These are phyloP conservation scores for Hanleya hanleyi DNA, from an alignment of 2,888 invertebrate species.

Conservation along the genomic window DNA sequence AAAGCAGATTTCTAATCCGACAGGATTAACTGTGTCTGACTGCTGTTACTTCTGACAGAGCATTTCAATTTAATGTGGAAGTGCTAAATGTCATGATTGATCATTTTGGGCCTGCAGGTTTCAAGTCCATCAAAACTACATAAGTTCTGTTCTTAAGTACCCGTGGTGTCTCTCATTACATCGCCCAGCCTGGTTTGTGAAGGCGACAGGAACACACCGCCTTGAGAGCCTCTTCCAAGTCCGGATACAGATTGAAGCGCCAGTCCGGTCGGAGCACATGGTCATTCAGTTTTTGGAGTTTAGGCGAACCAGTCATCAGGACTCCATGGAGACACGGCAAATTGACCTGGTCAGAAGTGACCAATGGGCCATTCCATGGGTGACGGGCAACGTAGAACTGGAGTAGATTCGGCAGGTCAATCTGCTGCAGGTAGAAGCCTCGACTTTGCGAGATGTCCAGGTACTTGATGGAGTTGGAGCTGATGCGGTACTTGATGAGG, in stretches of 20 bases:
- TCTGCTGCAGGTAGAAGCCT: slow-evolving; percentile 62
- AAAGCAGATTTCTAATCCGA: no score
- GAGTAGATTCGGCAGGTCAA: slow-evolving; percentile 59
- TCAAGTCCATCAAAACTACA: no score
- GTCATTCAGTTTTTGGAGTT: slow-evolving; percentile 63
- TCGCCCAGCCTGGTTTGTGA: slow-evolving; percentile 61
- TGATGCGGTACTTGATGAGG: slow-evolving; percentile 55
- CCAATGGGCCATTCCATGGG: slow-evolving; percentile 65
- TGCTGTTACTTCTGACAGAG: no score
- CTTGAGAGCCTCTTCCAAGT: slow-evolving; percentile 60
- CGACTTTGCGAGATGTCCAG: slow-evolving; percentile 70
- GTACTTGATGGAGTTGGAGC: slow-evolving; percentile 59
- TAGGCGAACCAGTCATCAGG: slow-evolving; percentile 60
- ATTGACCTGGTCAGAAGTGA: slow-evolving; percentile 49
- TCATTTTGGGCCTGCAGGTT: no score
- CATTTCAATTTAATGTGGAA: no score
- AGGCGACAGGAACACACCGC: slow-evolving; percentile 62
- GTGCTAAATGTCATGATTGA: no score
- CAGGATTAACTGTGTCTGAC: no score
- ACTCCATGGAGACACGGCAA: slow-evolving; percentile 67
- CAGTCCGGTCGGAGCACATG: slow-evolving; percentile 58
- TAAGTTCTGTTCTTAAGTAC: no score
- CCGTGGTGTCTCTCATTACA: no score
- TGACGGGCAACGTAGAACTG: slow-evolving; percentile 63
- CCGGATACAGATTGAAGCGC: slow-evolving; percentile 46